These are phyloP conservation scores for Cantharis rustica DNA, from an alignment of 2,888 invertebrate species.

Conservation along the genomic window DNA sequence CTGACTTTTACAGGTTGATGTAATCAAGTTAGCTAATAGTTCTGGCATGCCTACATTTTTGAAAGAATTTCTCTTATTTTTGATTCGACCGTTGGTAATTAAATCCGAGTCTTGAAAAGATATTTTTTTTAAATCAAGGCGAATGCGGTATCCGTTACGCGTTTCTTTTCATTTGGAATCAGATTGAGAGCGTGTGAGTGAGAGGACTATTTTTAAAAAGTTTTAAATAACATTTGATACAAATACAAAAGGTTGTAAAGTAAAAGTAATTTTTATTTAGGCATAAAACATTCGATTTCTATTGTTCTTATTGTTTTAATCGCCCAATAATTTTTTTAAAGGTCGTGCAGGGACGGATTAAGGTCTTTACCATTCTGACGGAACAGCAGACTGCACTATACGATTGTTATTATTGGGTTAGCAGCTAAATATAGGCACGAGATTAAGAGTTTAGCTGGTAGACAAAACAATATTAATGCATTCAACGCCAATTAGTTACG, in stretches of 20 bases:
- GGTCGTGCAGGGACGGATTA: background rate
- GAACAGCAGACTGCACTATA: conserved; percentile 29
- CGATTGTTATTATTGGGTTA: background rate
- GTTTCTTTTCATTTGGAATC: background rate
- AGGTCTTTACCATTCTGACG: background rate
- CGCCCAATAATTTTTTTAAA: background rate
- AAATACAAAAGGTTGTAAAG: conserved; percentile 10
- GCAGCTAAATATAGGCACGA: background rate
- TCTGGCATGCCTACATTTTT: conserved; percentile 7
- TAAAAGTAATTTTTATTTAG: conserved; percentile 9
- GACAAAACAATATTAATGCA: conserved; percentile 16
- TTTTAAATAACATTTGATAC: conserved; percentile 6
- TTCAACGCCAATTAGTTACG: background rate
- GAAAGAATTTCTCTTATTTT: background rate
- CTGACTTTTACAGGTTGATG: conserved; percentile 11
- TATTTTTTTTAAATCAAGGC: background rate
- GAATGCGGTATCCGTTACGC: background rate
- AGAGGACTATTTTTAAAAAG: conserved; percentile 6
- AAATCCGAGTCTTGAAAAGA: background rate
- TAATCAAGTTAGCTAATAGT: conserved; percentile 8
- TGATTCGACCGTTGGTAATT: background rate
- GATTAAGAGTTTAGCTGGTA: conserved; percentile 8
- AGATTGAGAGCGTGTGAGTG: conserved; percentile 7
- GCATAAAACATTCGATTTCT: background rate
- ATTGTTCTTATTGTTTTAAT: background rate